These are phyloP conservation scores for Pimpla rufipes DNA, from an alignment of 2,888 invertebrate genomes.

Conservation along the genomic window DNA sequence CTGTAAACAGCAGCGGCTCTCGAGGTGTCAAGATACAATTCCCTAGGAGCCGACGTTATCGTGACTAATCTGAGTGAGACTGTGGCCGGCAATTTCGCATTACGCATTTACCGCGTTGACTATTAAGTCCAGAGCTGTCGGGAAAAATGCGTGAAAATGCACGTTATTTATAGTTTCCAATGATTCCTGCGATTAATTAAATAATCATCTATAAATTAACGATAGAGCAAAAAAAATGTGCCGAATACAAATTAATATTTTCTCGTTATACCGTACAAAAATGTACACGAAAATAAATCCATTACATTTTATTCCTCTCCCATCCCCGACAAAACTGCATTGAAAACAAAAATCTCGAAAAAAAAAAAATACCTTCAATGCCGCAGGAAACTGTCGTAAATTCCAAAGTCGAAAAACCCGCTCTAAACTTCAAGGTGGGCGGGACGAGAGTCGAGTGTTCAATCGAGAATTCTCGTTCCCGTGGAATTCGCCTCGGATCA, in stretches of 20 bases:
- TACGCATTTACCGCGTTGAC: not conserved
- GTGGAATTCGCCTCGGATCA: not conserved
- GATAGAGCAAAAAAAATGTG: too few relatives aligned
- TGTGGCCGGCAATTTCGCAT: not conserved
- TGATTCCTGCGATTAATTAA: too few relatives aligned
- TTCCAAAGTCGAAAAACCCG: not conserved
- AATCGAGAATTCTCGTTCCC: not conserved
- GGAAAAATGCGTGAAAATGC: not conserved
- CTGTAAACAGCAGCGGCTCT: slow-evolving; percentile 2
- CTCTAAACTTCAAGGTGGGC: slow-evolving; percentile 4
- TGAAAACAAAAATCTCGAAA: not conserved
- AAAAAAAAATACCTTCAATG: slow-evolving; percentile 30
- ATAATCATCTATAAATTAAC: too few relatives aligned
- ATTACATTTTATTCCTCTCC: too few relatives aligned
- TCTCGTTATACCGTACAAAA: too few relatives aligned
- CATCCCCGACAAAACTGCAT: not conserved
- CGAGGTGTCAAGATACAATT: not conserved
- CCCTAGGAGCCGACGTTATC: not conserved
- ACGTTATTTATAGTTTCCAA: not conserved
- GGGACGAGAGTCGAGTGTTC: too few relatives aligned
- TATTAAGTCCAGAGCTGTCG: not conserved
- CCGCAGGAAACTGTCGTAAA: not conserved
- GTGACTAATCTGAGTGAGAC: not conserved
- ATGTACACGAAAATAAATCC: not conserved
- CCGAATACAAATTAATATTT: too few relatives aligned